These are phyloP conservation scores for Poecilia latipinna DNA, from an alignment of 2,113 vertebrate genomes.

Conservation along the genomic window DNA sequence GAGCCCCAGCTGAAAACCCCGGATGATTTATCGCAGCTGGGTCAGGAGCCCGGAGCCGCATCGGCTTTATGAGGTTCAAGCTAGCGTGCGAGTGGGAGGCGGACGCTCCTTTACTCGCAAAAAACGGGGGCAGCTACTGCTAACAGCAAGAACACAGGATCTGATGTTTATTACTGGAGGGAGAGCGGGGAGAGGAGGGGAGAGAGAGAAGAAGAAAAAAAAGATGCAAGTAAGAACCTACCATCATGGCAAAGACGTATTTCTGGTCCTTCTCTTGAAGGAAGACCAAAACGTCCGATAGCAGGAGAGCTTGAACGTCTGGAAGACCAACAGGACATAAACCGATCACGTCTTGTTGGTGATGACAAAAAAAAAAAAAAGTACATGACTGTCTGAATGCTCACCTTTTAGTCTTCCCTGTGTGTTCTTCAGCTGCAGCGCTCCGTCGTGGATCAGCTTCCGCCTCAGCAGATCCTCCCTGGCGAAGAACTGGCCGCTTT, in stretches of 20 bases:
- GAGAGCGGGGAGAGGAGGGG: neutral
- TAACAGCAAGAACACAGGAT: constrained; percentile 49
- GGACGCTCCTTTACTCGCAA: constrained; percentile 39
- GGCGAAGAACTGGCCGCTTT: constrained; percentile 95
- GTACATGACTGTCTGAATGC: neutral
- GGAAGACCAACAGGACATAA: constrained; percentile 31
- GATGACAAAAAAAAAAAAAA: no score
- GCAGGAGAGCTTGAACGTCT: constrained; percentile 93
- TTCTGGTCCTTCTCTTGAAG: constrained; percentile 99
- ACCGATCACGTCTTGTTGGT: neutral
- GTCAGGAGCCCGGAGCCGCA: constrained; percentile 34
- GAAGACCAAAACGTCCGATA: constrained; percentile 91
- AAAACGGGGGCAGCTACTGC: constrained; percentile 28
- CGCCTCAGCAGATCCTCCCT: constrained; percentile 90
- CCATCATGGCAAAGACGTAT: constrained; percentile 93
- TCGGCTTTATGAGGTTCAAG: constrained; percentile 54
- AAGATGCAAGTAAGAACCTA: constrained; percentile 69
- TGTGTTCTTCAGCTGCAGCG: constrained; percentile 85
- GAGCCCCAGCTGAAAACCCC: constrained; percentile 21
- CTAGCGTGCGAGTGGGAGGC: constrained; percentile 26
- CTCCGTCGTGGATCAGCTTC: constrained; percentile 89
- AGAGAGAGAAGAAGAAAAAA: neutral
- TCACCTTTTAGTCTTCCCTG: constrained; percentile 90
- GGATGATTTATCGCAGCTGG: constrained; percentile 49
- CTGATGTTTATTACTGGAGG: constrained; percentile 19